A percentile compares a stretch with the other conserved stretches of the same genome.
Conservation (phyloP, 2,113 vertebrate species). For the zebrafish (Danio rerio) region DNA sequence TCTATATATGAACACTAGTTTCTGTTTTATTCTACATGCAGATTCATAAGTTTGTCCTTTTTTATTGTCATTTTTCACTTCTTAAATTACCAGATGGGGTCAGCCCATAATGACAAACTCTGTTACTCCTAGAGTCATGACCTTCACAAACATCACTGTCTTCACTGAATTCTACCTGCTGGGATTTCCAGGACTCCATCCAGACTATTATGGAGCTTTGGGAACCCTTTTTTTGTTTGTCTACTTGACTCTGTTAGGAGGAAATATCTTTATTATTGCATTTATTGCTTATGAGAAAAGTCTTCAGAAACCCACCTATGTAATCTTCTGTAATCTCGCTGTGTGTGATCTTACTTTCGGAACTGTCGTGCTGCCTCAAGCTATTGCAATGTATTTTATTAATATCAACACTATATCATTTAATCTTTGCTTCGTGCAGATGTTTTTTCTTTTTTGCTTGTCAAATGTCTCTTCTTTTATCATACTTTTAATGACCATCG, state of each 20-base stretch:
- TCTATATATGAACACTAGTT: too few relatives aligned
- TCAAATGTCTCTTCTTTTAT: constrained; percentile 65
- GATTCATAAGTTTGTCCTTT: neutral
- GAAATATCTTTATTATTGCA: constrained; percentile 51
- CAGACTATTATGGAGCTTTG: constrained; percentile 40
- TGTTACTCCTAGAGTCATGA: constrained; percentile 21
- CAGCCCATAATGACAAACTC: neutral
- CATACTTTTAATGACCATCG: constrained; percentile 71
- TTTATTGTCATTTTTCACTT: constrained; percentile 6
- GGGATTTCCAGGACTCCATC: constrained; percentile 53
- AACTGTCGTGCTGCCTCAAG: constrained; percentile 46
- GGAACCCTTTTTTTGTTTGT: constrained; percentile 40
- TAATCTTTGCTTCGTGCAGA: constrained; percentile 69
- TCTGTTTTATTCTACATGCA: too few relatives aligned
- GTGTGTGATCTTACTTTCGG: constrained; percentile 48
- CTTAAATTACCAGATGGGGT: too few relatives aligned
- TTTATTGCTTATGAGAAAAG: constrained; percentile 42
- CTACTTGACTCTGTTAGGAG: constrained; percentile 38
- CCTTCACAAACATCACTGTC: constrained; percentile 13
- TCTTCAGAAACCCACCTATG: constrained; percentile 55
- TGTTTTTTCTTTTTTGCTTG: constrained; percentile 73
- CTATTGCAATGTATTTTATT: constrained; percentile 39
- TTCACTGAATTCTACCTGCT: constrained; percentile 48
- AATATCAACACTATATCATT: constrained; percentile 56
- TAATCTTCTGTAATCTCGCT: constrained; percentile 59